A percentile compares a stretch with the other conserved stretches of the same genome.
Evolutionary conservation across 2,888 invertebrate species (phyloP).

Genomic region (Orthonychiurus folsomi): DNA sequence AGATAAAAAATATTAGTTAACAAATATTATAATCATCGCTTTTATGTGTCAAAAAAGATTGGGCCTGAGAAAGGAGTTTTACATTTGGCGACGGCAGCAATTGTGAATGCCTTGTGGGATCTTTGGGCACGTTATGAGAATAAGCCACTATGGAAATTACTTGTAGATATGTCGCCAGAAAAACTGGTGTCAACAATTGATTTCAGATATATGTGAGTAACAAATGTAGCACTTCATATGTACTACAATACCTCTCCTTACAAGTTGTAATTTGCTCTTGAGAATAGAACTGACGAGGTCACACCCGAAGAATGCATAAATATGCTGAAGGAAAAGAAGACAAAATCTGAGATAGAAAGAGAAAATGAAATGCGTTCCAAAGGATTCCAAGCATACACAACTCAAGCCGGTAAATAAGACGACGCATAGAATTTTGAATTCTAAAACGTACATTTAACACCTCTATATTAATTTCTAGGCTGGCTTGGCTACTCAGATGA

Average conservation of each 20-base stretch:
- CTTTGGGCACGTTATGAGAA: constrained; percentile 74
- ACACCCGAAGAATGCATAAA: constrained; percentile 71
- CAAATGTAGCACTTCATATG: neutral
- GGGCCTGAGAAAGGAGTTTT: constrained; percentile 86
- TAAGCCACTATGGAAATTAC: constrained; percentile 78
- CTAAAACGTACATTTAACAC: constrained; percentile 3
- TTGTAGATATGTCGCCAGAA: constrained; percentile 75
- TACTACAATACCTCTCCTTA: too few relatives aligned
- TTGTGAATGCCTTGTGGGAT: constrained; percentile 87
- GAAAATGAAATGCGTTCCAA: constrained; percentile 54
- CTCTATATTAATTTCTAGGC: constrained; percentile 48
- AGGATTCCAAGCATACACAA: constrained; percentile 82
- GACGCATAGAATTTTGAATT: neutral
- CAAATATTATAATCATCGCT: neutral
- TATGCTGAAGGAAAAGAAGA: constrained; percentile 57
- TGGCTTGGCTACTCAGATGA: constrained; percentile 82
- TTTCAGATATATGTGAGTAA: constrained; percentile 60
- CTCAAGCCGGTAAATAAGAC: constrained; percentile 59
- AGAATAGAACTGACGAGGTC: constrained; percentile 66
- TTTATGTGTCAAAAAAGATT: constrained; percentile 57
- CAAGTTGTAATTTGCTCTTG: neutral
- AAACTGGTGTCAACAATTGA: constrained; percentile 75
- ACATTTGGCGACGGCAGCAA: constrained; percentile 77
- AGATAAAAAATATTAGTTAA: neutral
- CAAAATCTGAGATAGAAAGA: constrained; percentile 49